Base-by-base conservation (phyloP, 2,113 vertebrate genomes). In the Meles meles region DNA sequence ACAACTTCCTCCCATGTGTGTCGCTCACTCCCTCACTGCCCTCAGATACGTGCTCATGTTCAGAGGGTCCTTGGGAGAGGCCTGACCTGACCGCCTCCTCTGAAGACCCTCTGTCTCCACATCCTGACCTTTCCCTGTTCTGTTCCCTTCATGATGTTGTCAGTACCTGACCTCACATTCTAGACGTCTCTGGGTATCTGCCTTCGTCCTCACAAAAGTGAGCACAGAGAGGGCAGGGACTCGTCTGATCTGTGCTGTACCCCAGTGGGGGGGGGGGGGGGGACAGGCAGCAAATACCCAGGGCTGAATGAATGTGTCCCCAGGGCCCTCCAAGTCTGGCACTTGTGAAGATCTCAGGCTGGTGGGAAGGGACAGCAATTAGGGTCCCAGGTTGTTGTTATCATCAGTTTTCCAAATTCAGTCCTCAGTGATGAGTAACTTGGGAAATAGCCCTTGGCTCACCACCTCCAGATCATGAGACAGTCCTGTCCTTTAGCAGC, bases 41-140 rank as follows among this genome's bases (percentile, higher is more conserved):
- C n/a, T 91, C 49, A 21, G 37, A 2, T 9, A 39, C n/a, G 63
- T 69, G 20, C 59, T 87, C 37, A 49, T 6, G 4, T 11, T 71
- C 65, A 69, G 79, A 27, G 29, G 0, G 0, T 4, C 49, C 2
- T 21, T 7, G 31, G 77, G 9, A 86, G 37, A 3, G 0, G 0
- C 13, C 17, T 69, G 8, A 14, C 11, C 34, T 42, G 47, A 17
- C 3, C 49, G 1, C 12, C 11, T 55, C 71, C 52, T 52, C 12
- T 11, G 1, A 9, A 34, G 52, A 12, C 15, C 39, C 67, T 76
- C 11, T 5, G 2, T 44, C 52, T 37, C 55, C 39, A 10, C 5
- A 5, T 10, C 37, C 37, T 65, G 7, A 34, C 52, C 20, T n/a
- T 34, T 34, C 47, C 55, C 90, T 13, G 21, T 17, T 63, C 18